Base-by-base conservation (phyloP, 2,888 invertebrate genomes). In the Amphipyra tragopoginis region DNA sequence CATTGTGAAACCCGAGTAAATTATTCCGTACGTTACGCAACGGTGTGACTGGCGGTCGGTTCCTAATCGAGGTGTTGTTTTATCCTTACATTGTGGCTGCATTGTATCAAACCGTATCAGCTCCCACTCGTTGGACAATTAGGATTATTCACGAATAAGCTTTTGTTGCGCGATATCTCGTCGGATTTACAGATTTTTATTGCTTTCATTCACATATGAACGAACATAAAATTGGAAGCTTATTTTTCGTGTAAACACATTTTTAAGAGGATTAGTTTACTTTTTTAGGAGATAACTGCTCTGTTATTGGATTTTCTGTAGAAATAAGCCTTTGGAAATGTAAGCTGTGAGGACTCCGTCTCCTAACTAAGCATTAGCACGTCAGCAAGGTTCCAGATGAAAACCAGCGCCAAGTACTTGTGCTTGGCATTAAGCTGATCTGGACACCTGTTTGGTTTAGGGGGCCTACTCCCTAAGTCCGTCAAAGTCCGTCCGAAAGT, bases 61-160 rank as follows among this genome's bases (percentile, higher is more conserved):
- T 49, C 29, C 48, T 53, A 40, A 38, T 43, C 39, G 5, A 15
- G 11, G 47, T 29, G 1, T 72, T 38, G 42, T 67, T 45, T 40
- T 54, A 34, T 53, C 29, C 44, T 51, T 48, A 73, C 61, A 61
- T 39, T 73, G 69, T 61, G 61, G 54, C 44, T 44, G 48, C 42
- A 54, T 44, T 72, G 52, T 66, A 66, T 36, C 51, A 50, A 43
- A 42, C 54, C 49, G 45, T 72, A 50, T 72, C 38, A 43, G 13
- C 43, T 39, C 14, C 39, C 26, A 36, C 14, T 61, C 51, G 1
- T 29, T 29, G 48, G 51, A 44, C 74, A 68, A 68, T 70, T 73
- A 70, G 69, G 54, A 58, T 68, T 48, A 51, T 48, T 29, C 43
- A 34, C 69, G 29, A 68, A 55, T 42, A n/a, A 33, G 29, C 29